Conservation (phyloP, 2,113 vertebrate genomes). For the Hippocampus barbouri region DNA sequence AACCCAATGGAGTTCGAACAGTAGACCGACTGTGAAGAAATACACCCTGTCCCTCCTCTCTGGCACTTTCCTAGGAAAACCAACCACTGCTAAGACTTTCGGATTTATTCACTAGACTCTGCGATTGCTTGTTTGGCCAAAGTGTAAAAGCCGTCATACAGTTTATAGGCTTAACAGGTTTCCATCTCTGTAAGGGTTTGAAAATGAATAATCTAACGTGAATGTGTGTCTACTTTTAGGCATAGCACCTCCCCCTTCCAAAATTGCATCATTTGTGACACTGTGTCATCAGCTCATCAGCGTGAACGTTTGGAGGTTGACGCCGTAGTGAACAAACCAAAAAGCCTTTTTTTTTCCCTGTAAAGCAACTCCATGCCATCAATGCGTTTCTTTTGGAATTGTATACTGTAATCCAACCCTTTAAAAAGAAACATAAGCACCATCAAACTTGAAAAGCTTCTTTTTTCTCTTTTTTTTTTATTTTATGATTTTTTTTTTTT, state of each 20-base stretch:
- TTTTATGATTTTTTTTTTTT: background rate
- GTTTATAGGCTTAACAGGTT: conserved; percentile 16
- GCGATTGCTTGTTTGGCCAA: conserved; percentile 1
- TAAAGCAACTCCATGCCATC: conserved; percentile 57
- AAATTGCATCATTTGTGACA: conserved; percentile 42
- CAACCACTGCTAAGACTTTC: conserved; percentile 45
- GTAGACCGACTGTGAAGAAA: conserved; percentile 61
- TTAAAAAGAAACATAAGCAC: conserved; percentile 51
- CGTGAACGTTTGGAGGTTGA: conserved; percentile 41
- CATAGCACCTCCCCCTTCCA: conserved; percentile 35
- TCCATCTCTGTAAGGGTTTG: background rate
- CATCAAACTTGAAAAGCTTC: conserved; percentile 32
- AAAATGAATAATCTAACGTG: conserved; percentile 17
- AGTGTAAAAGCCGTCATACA: conserved; percentile 1
- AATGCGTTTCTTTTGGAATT: conserved; percentile 38
- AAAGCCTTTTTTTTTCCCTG: conserved; percentile 64
- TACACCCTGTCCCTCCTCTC: conserved; percentile 20
- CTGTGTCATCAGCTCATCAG: conserved; percentile 54
- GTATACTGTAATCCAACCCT: conserved; percentile 55
- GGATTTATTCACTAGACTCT: conserved; percentile 14
- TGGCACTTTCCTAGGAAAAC: conserved; percentile 27
- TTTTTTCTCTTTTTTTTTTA: conserved; percentile 11
- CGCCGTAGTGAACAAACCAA: conserved; percentile 65
- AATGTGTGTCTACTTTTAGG: conserved; percentile 27
- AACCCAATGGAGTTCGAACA: conserved; percentile 43